phyloP scores from a whole-genome alignment of 2,797 vertebrate genomes.

The Pangasius djambal region DNA sequence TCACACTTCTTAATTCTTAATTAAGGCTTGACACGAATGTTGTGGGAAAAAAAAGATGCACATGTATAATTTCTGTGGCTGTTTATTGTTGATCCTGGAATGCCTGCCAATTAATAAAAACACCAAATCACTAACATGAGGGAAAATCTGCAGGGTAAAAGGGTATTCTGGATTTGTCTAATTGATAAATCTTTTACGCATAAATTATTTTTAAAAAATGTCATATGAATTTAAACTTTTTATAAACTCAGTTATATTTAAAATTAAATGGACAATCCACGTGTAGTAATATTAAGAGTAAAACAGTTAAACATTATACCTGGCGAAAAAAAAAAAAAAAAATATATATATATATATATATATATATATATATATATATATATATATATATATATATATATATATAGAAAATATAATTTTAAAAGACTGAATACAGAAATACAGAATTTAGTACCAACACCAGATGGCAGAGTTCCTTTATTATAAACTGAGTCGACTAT shows the following conservation, averaged over 20 bases:
- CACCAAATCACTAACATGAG: not conserved
- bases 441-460: constrained; percentile 24
- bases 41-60: not conserved
- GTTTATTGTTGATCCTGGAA: not conserved
- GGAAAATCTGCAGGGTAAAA: too few relatives aligned
- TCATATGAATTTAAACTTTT: too few relatives aligned
- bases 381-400: too few relatives aligned
- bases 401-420: not conserved
- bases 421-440: not conserved
- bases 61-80: not conserved
- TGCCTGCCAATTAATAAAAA: not conserved
- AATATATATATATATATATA: too few relatives aligned
- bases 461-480: constrained; percentile 40
- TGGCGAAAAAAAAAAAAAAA: too few relatives aligned
- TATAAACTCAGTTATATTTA: not conserved
- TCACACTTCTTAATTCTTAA: not conserved
- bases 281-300: not conserved
- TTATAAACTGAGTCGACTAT: not conserved
- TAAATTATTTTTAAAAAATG: too few relatives aligned
- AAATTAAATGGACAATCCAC: not conserved
- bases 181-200: not conserved
- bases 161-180: not conserved
- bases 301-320: not conserved
- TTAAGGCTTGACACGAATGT: not conserved
- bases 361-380: too few relatives aligned